A percentile compares a stretch with the other conserved stretches of the same genome.
phyloP scores from a whole-genome alignment of 2,888 invertebrate genomes.

The Choreutis nemorana region DNA sequence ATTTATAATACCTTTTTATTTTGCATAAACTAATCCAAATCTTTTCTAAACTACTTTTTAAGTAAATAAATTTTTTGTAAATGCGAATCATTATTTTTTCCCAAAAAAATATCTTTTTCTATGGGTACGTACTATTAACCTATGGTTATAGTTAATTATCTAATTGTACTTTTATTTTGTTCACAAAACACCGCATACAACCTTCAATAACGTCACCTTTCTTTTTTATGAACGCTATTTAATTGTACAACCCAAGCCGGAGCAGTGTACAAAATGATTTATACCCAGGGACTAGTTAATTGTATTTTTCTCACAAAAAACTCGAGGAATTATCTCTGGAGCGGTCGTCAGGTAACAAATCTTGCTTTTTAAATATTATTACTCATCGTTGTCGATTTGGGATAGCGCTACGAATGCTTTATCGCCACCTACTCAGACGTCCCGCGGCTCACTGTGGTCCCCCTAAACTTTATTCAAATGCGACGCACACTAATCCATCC shows the following conservation, averaged over 20 bases:
- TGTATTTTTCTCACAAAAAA: constrained; percentile 61
- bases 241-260: constrained; percentile 56
- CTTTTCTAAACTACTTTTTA: too few relatives aligned
- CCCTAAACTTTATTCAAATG: constrained; percentile 64
- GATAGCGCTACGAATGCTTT: constrained; percentile 61
- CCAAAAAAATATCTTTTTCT: too few relatives aligned
- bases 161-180: constrained; percentile 34
- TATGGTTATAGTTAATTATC: constrained; percentile 21
- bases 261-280: constrained; percentile 50
- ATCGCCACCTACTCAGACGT: constrained; percentile 67
- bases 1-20: not conserved
- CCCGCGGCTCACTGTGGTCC: constrained; percentile 52
- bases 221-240: constrained; percentile 34
- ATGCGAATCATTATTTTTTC: too few relatives aligned
- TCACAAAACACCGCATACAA: constrained; percentile 24
- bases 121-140: too few relatives aligned
- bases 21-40: not conserved
- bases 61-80: too few relatives aligned
- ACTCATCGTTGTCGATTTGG: constrained; percentile 66
- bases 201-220: constrained; percentile 39
- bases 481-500: constrained; percentile 52
- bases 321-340: constrained; percentile 49
- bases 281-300: constrained; percentile 53
- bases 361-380: constrained; percentile 65
- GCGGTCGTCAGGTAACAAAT: constrained; percentile 64